Evolutionary conservation across 2,113 vertebrate genomes (phyloP), one percentile per base, ranked within the genome.

Genomic region (Garra rufa): DNA sequence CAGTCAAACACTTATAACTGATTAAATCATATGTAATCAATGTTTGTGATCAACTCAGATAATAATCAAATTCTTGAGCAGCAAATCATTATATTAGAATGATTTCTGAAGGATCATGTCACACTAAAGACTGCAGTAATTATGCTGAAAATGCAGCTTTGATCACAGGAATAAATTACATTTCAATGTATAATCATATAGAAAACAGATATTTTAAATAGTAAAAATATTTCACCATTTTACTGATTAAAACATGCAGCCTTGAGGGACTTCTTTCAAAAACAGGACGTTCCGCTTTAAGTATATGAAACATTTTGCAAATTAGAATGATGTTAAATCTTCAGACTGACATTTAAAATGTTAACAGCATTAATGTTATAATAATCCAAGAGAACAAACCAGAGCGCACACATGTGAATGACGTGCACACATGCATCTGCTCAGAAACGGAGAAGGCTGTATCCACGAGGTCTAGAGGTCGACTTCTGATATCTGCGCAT

Each of bases 401-500:
- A 8, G 30, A 48, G 21, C 14, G 48, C 74, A 50, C 30, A 8
- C 15, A 52, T 17, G 11, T 79, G 76, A 80, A 6, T 65, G 59
- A 80, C 26, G 59, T 46, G 77, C 24, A 4, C 77, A 75, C 80
- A 65, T 74, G 38, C 55, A 67, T 63, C 21, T 81, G 77, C 9
- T 55, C 17, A 9, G 74, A 65, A 55, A 77, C 34, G 52, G 13
- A 76, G 70, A 81, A 48, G 82, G 83, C 85, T 78, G 70, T 81
- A 69, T 87, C 77, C 44, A 71, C 46, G 77, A n/a, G 89, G 88
- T 91, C 91, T 93, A 93, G 92, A 92, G 94, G 94, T 94, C 93
- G 94, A 93, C 92, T 95, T 91, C 94, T 96, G 94, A 93, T 93
- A 93, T 93, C 89, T 78, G 81, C 81, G 88, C 92, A 94, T 91